Evolutionary conservation across 2,113 vertebrate genomes (phyloP), one percentile per base, ranked within the genome.

Genomic region (Clupea harengus): DNA sequence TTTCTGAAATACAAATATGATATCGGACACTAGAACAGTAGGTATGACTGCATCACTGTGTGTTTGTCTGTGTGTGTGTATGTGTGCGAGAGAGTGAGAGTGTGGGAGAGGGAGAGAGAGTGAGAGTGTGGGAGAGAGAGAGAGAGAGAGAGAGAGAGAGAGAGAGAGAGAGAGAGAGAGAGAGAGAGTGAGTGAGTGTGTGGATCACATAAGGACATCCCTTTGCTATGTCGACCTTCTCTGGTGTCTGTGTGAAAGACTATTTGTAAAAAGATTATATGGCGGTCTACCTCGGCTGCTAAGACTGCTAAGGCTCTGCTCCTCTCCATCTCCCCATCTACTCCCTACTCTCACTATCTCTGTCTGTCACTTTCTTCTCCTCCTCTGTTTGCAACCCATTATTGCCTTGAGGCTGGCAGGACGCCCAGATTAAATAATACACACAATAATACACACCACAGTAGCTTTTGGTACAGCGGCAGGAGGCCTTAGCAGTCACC

Each of bases 401-500:
- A 78, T 32, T 39, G 72, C 11, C 72, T 72, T 8, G 9, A 44
- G 32, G 72, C 32, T 78, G 72, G 72, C 28, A 4, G 11, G 2
- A 13, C 10, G 67, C 67, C 67, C 67, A 32, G 67, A 9, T 28
- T 75, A 75, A 32, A 72, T 72, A 11, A 32, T 32, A 75, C 67
- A 75, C 28, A 75, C 67, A 32, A 75, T 32, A 75, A 75, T 39
- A 78, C 72, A 78, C 72, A 78, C 32, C 8, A 13, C 28, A 17
- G 28, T 17, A 17, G 72, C 72, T 39, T 78, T 78, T 78, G 72
- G 39, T 78, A 11, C 28, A 78, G 25, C 28, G 2, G 28, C 32
- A 78, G 72, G 72, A 39, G 72, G 72, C 72, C 72, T 78, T 28
- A 78, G 72, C 72, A 11, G 15, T 78, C 28, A 78, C 72, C 72